Conservation (phyloP, 2,888 invertebrate genomes). For the Philereme vetulata region DNA sequence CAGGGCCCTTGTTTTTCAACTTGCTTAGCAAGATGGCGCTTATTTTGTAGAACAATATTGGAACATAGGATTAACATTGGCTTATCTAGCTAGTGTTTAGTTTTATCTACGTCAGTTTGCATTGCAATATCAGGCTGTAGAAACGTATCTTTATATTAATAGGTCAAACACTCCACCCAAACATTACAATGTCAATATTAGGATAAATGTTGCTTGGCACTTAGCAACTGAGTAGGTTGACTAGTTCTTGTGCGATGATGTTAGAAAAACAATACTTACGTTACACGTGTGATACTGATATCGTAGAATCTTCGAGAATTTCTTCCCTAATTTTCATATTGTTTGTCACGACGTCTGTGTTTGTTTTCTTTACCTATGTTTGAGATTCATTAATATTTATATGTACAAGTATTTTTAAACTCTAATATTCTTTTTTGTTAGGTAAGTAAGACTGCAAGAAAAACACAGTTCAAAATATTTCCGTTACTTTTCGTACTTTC, state of each 20-base stretch:
- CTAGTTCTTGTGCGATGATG: neutral
- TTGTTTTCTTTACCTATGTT: too few relatives aligned
- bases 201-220: slow-evolving; percentile 10
- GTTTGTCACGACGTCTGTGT: neutral
- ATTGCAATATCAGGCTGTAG: slow-evolving; percentile 11
- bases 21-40: slow-evolving; percentile 3
- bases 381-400: too few relatives aligned
- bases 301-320: slow-evolving; percentile 2
- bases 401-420: too few relatives aligned
- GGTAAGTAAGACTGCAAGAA: too few relatives aligned
- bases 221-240: neutral
- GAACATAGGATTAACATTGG: slow-evolving; percentile 2
- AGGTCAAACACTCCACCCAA: slow-evolving; percentile 4
- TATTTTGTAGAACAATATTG: neutral
- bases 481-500: too few relatives aligned
- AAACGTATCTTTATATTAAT: slow-evolving; percentile 12
- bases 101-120: slow-evolving; percentile 7
- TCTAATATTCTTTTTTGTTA: too few relatives aligned
- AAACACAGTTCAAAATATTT: too few relatives aligned
- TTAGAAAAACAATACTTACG: neutral
- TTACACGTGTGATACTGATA: neutral
- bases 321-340: neutral
- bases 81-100: slow-evolving; percentile 13
- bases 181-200: slow-evolving; percentile 15
- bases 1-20: slow-evolving; percentile 10